A percentile compares a stretch with the other conserved stretches of the same genome.
Conservation (phyloP, 2,888 invertebrate species). For the Aromia moschata region DNA sequence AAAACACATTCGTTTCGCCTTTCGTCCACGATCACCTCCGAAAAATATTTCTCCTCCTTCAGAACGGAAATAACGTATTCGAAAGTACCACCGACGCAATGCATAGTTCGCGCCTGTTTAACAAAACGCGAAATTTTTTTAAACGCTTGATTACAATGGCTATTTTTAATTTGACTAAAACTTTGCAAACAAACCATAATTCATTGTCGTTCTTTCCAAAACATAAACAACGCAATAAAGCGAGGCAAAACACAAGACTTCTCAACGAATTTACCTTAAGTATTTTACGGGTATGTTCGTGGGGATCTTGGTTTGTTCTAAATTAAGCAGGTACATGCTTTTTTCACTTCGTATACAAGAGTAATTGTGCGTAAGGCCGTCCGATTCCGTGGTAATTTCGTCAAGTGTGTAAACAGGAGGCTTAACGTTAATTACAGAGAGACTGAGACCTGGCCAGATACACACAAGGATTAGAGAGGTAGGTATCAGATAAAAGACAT, state of each 20-base stretch:
- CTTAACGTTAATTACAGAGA: too few species aligned
- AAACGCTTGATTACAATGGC: too few species aligned
- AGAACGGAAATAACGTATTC: background rate
- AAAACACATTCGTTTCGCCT: background rate
- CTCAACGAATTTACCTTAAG: constrained; percentile 21
- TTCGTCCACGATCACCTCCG: background rate
- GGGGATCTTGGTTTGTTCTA: constrained; percentile 15
- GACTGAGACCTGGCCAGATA: too few species aligned
- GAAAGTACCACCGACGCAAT: background rate
- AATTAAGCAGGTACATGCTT: constrained; percentile 17
- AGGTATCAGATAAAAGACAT: background rate
- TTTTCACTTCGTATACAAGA: background rate
- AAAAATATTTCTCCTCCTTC: background rate
- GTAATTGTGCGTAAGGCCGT: too few species aligned
- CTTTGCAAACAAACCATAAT: background rate
- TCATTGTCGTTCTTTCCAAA: background rate
- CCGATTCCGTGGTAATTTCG: too few species aligned
- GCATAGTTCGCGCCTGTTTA: background rate
- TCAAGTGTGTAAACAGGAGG: too few species aligned
- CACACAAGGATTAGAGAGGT: constrained; percentile 15
- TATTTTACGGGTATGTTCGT: constrained; percentile 7
- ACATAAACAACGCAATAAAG: constrained; percentile 6
- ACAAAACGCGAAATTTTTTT: background rate
- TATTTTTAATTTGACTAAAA: too few species aligned
- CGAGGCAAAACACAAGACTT: background rate